Evolutionary conservation across 2,888 invertebrate genomes (phyloP).

Genomic region (Lycia hirtaria): DNA sequence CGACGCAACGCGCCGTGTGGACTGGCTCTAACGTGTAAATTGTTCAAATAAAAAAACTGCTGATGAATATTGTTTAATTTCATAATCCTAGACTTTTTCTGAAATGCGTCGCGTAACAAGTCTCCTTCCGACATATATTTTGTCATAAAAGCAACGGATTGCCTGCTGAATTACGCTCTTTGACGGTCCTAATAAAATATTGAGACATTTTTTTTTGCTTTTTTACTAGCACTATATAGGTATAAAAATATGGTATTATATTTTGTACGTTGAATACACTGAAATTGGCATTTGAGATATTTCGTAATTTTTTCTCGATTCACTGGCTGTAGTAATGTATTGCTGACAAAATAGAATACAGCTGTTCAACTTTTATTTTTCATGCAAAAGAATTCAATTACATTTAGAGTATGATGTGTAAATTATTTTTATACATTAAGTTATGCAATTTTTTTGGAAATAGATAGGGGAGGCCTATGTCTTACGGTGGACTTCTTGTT

Average conservation of each 20-base stretch:
- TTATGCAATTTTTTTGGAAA: too few relatives aligned
- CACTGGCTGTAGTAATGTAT: too few relatives aligned
- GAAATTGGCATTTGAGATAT: not conserved
- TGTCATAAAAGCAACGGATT: slow-evolving; percentile 27
- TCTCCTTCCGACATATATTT: not conserved
- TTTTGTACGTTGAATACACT: not conserved
- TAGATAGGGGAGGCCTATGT: too few relatives aligned
- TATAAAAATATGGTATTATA: not conserved
- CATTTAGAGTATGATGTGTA: too few relatives aligned
- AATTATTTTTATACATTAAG: too few relatives aligned
- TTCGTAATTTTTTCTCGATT: not conserved
- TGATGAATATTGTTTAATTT: not conserved
- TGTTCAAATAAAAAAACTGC: not conserved
- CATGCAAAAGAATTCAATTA: not conserved
- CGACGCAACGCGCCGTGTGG: too few relatives aligned
- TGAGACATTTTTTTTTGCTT: not conserved
- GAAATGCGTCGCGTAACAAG: not conserved
- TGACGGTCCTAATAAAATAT: slow-evolving; percentile 17
- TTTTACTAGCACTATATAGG: not conserved
- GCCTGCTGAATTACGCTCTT: slow-evolving; percentile 35
- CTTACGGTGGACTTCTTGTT: too few relatives aligned
- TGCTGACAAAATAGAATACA: too few relatives aligned
- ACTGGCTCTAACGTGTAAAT: too few relatives aligned
- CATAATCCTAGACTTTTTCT: not conserved
- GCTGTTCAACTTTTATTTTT: too few relatives aligned